Percentiles rank a stretch among this genome's conserved stretches.
Evolutionary conservation across 2,888 invertebrate species (phyloP).

Genomic region (Axea sp.): DNA sequence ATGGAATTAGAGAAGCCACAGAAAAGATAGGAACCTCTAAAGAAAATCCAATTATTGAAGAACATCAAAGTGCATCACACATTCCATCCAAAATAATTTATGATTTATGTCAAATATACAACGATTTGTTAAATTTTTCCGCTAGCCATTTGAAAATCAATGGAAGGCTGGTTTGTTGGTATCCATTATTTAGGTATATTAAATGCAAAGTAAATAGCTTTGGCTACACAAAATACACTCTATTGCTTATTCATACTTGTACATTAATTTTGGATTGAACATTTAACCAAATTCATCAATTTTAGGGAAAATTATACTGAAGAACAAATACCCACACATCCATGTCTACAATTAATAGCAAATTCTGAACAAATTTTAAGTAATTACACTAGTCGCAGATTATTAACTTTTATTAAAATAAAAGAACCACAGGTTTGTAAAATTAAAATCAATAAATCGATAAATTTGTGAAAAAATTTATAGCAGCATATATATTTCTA

Average conservation of each 20-base stretch:
- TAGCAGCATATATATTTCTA: too few species aligned
- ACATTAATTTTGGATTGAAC: too few species aligned
- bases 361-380: slow-evolving; percentile 95
- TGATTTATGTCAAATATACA: slow-evolving; percentile 88
- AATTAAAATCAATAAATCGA: too few species aligned
- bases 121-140: slow-evolving; percentile 91
- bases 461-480: too few species aligned
- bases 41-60: slow-evolving; percentile 83
- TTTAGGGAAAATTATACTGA: slow-evolving; percentile 86
- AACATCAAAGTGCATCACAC: slow-evolving; percentile 85
- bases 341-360: slow-evolving; percentile 86
- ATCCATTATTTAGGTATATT: slow-evolving; percentile 90
- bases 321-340: slow-evolving; percentile 88
- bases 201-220: too few species aligned
- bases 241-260: too few species aligned
- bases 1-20: slow-evolving; percentile 97
- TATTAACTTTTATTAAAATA: slow-evolving; percentile 92
- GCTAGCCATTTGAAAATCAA: slow-evolving; percentile 87
- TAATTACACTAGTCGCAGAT: slow-evolving; percentile 87
- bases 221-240: too few species aligned
- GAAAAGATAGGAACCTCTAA: slow-evolving; percentile 87
- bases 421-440: slow-evolving; percentile 79
- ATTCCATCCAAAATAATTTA: slow-evolving; percentile 93
- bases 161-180: slow-evolving; percentile 96
- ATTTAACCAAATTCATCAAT: too few species aligned